Percentiles rank a stretch among this genome's conserved stretches.
These are phyloP conservation scores for Pangasius sanitwongsei DNA, from an alignment of 2,797 vertebrate species.

Conservation along the genomic window DNA sequence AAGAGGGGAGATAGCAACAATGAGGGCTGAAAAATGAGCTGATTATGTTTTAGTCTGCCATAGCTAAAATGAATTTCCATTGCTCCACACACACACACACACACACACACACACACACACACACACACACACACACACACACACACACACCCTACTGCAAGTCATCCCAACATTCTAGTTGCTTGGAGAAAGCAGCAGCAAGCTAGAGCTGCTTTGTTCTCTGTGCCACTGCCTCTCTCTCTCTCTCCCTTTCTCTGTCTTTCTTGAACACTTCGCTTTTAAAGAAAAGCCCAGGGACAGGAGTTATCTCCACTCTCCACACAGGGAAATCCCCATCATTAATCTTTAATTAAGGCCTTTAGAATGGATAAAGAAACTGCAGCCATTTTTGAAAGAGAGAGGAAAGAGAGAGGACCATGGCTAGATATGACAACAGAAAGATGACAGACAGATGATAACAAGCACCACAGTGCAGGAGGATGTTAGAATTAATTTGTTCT, in stretches of 20 bases:
- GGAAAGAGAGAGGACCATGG: constrained; percentile 24
- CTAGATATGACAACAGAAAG: constrained; percentile 46
- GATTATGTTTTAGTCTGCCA: constrained; percentile 63
- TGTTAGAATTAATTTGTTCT: constrained; percentile 42
- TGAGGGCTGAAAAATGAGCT: not conserved
- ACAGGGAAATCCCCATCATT: constrained; percentile 69
- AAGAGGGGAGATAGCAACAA: not conserved
- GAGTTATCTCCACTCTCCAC: constrained; percentile 66
- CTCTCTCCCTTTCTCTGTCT: constrained; percentile 36
- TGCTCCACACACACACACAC: constrained; percentile 29
- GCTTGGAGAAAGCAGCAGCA: not conserved
- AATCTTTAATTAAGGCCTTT: constrained; percentile 78
- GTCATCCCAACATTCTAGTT: constrained; percentile 10
- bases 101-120: constrained; percentile 22
- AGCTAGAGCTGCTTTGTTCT: constrained; percentile 63
- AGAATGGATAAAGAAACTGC: constrained; percentile 64
- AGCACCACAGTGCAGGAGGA: constrained; percentile 5
- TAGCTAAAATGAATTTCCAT: constrained; percentile 67
- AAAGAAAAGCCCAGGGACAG: constrained; percentile 65
- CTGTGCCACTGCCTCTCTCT: constrained; percentile 8
- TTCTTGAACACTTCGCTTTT: constrained; percentile 54
- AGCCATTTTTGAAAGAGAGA: constrained; percentile 54
- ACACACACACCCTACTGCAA: not conserved
- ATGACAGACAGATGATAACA: constrained; percentile 20
- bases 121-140: not conserved